These are phyloP conservation scores for Cairina moschata DNA, from an alignment of 2,113 vertebrate species.

Conservation along the genomic window DNA sequence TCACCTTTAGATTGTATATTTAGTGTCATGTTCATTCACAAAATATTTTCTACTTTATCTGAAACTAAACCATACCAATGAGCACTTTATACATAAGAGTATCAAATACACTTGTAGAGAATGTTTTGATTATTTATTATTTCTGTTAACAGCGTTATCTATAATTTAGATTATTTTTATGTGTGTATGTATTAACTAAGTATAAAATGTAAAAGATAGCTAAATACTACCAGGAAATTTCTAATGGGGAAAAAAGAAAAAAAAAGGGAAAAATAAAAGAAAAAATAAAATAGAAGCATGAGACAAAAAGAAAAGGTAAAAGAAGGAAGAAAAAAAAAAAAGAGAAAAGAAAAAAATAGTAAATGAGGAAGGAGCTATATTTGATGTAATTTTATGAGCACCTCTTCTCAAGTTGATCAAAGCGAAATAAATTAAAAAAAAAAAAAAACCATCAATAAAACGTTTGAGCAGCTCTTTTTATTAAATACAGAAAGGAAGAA, in stretches of 20 bases:
- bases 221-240: neutral
- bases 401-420: neutral
- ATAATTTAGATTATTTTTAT: neutral
- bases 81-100: neutral
- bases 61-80: neutral
- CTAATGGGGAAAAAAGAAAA: neutral
- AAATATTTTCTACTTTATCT: neutral
- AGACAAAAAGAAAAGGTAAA: neutral
- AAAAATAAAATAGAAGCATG: neutral
- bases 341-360: neutral
- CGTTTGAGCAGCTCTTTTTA: neutral
- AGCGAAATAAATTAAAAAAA: neutral
- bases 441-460: neutral
- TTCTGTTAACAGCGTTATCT: neutral
- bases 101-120: neutral
- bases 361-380: neutral
- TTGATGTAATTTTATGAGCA: neutral
- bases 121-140: neutral
- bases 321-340: neutral
- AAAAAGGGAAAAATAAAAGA: neutral
- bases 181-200: neutral
- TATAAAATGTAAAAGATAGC: neutral
- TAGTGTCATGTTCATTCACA: neutral
- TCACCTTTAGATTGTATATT: neutral
- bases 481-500: neutral